Base-by-base conservation (phyloP, 2,797 vertebrate genomes). In the Chrysocyon brachyurus region DNA sequence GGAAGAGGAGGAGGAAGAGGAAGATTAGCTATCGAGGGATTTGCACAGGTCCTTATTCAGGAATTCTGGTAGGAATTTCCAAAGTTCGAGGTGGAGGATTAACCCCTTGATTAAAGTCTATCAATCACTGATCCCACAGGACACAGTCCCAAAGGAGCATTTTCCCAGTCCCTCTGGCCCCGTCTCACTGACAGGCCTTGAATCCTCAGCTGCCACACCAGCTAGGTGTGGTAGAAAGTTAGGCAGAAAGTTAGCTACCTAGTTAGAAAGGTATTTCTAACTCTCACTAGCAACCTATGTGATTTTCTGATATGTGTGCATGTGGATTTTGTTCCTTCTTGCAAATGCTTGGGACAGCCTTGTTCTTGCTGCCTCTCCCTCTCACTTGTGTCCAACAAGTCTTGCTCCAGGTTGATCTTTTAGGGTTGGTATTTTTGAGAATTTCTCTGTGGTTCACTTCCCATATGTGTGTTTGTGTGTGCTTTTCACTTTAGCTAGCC, bases 401-500 rank as follows among this genome's bases (percentile, higher is more conserved):
- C 95, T 98, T 98, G 97, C 90, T 97, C 88, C 0, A 1, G 15
- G 8, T 36, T 77, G 9, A 14, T 56, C 24, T 79, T 66, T 46
- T 7, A 12, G 59, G 6, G 14, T 40, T 93, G 84, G 21, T 21
- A 11, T 77, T 85, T 97, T 59, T 90, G 24, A 75, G 22, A 46
- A 66, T 46, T 84, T 90, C 86, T 96, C 56, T 79, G 9, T 68
- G 52, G 2, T 75, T 83, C 22, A 24, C 64, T 84, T 52, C 77
- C 12, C 3, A 1, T 85, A 11, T 61, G 12, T 72, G 4, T 95
- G 96, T 89, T 46, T 56, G 2, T 57, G 19, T 49, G 40, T 92
- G 95, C 96, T 98, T 98, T 97, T 95, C 90, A 96, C 95, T 96
- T 97, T 93, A 63, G 97, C 98, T 97, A 97, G 97, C 96, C 96